Evolutionary conservation across 2,888 invertebrate species (phyloP).

Genomic region (Clepsis dumicolana): DNA sequence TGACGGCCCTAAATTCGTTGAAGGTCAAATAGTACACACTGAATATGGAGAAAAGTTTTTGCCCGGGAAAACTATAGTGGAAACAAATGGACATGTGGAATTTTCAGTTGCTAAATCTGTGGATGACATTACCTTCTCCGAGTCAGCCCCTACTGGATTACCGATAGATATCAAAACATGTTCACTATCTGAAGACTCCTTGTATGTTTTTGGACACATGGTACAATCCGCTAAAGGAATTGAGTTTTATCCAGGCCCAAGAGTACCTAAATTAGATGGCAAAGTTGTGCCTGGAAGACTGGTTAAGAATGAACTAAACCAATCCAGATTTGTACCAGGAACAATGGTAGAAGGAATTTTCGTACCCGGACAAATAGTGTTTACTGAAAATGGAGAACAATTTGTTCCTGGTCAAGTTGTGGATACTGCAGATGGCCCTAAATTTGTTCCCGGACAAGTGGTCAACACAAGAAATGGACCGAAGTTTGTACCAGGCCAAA

Average conservation of each 20-base stretch:
- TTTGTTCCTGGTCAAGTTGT: constrained; percentile 91
- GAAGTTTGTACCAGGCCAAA: constrained; percentile 90
- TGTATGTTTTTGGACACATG: constrained; percentile 88
- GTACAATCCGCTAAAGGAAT: constrained; percentile 88
- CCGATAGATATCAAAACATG: constrained; percentile 86
- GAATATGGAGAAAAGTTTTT: constrained; percentile 87
- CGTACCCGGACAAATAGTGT: constrained; percentile 89
- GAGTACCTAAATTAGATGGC: constrained; percentile 82
- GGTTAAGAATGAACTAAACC: constrained; percentile 86
- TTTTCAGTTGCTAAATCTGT: constrained; percentile 87
- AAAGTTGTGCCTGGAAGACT: constrained; percentile 88
- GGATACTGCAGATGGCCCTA: constrained; percentile 89
- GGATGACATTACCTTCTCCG: constrained; percentile 84
- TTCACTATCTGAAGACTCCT: constrained; percentile 80
- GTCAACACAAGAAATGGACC: constrained; percentile 89
- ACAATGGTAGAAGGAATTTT: constrained; percentile 89
- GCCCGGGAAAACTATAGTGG: constrained; percentile 86
- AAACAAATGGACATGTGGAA: constrained; percentile 81
- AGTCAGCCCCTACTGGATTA: constrained; percentile 84
- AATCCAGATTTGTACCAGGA: constrained; percentile 89
- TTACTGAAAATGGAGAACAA: constrained; percentile 89
- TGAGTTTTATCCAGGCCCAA: constrained; percentile 88
- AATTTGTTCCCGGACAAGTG: constrained; percentile 92
- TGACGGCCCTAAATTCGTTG: constrained; percentile 88
- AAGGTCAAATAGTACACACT: constrained; percentile 88